A percentile compares a stretch with the other conserved stretches of the same genome.
Evolutionary conservation across 2,888 invertebrate genomes (phyloP).

Genomic region (Eumerus sabulonum): DNA sequence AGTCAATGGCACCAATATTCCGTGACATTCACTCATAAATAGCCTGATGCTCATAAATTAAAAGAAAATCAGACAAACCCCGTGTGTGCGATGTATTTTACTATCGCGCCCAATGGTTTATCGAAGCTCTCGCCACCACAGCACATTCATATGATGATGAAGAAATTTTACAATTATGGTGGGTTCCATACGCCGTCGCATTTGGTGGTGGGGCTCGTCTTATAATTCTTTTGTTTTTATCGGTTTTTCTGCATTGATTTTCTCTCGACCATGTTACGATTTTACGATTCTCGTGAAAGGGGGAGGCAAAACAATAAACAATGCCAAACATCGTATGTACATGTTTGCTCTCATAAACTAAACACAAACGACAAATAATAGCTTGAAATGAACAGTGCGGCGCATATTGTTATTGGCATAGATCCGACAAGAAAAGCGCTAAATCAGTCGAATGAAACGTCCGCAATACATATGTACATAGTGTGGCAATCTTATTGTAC

Average conservation of each 20-base stretch:
- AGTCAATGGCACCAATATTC: conserved; percentile 54
- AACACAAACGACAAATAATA: conserved; percentile 27
- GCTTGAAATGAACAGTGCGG: conserved; percentile 8
- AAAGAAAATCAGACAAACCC: no score
- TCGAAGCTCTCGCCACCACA: no score
- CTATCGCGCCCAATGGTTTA: no score
- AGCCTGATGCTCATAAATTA: conserved; percentile 17
- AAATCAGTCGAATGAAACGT: conserved; percentile 54
- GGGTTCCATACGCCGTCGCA: no score
- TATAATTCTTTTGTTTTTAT: conserved; percentile 31
- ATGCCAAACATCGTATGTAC: no score
- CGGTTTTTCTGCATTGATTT: neutral
- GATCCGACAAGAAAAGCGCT: conserved; percentile 23
- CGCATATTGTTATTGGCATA: conserved; percentile 62
- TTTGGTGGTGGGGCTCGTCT: no score
- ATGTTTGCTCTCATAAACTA: no score
- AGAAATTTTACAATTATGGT: no score
- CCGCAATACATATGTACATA: neutral
- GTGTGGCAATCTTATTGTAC: neutral
- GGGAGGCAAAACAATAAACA: conserved; percentile 19
- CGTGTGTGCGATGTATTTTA: no score
- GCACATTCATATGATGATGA: no score
- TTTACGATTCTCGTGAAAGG: conserved; percentile 15
- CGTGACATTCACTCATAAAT: conserved; percentile 45
- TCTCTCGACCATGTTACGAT: neutral